Evolutionary conservation across 2,888 invertebrate species (phyloP).

Genomic region (Athetis lepigone): DNA sequence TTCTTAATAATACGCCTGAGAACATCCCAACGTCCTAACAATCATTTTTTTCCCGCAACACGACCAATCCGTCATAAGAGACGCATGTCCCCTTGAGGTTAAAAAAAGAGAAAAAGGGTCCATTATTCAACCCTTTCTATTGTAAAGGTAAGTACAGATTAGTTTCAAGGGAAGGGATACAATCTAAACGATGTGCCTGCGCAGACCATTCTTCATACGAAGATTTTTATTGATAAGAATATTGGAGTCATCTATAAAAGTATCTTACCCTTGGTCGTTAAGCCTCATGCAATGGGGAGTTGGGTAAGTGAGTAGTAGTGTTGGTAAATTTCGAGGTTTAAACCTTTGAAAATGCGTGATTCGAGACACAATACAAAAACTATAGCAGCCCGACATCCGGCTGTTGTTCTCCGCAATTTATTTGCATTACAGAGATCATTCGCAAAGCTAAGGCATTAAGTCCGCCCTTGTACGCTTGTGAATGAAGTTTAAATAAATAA

Average conservation of each 20-base stretch:
- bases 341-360: constrained; percentile 11
- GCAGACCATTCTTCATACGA: constrained; percentile 82
- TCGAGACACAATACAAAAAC: too few relatives aligned
- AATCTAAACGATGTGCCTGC: constrained; percentile 88
- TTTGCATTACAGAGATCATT: constrained; percentile 7
- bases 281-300: constrained; percentile 29
- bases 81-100: constrained; percentile 69
- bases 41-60: constrained; percentile 71
- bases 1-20: constrained; percentile 55
- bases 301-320: constrained; percentile 18
- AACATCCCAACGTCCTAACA: constrained; percentile 62
- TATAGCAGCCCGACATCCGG: too few relatives aligned
- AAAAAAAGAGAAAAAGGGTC: constrained; percentile 77
- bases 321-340: background rate
- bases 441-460: too few relatives aligned
- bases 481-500: too few relatives aligned
- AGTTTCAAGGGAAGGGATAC: constrained; percentile 86
- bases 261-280: constrained; percentile 54
- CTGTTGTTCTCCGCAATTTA: constrained; percentile 19
- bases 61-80: constrained; percentile 85
- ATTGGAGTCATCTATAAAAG: constrained; percentile 80
- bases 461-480: too few relatives aligned
- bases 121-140: constrained; percentile 84
- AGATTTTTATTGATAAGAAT: constrained; percentile 87
- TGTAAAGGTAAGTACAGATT: constrained; percentile 81